Evolutionary conservation across 2,888 invertebrate genomes (phyloP).

Genomic region (Colletes collaris): DNA sequence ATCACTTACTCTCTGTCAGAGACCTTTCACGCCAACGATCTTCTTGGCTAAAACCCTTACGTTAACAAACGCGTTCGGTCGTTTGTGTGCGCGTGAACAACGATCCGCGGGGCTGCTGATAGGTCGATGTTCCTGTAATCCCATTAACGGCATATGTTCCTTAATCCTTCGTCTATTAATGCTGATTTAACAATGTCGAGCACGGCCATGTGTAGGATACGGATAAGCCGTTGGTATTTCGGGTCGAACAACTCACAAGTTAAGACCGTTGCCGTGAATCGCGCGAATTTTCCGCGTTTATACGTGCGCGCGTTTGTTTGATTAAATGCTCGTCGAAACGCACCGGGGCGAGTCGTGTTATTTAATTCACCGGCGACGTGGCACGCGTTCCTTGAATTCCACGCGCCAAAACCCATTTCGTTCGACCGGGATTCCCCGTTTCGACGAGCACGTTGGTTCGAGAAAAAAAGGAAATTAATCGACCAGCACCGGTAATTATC

Average conservation of each 20-base stretch:
- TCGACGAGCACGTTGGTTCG: not conserved
- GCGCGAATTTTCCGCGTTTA: conserved; percentile 34
- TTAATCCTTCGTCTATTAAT: conserved; percentile 53
- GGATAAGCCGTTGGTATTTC: conserved; percentile 45
- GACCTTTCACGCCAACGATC: too few species aligned
- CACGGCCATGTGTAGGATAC: conserved; percentile 27
- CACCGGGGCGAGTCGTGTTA: conserved; percentile 11
- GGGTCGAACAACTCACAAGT: conserved; percentile 32
- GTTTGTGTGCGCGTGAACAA: not conserved
- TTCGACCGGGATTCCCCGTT: not conserved
- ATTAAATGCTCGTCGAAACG: conserved; percentile 14
- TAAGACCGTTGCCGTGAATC: conserved; percentile 34
- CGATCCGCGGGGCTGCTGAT: conserved; percentile 21
- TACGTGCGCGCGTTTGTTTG: conserved; percentile 7
- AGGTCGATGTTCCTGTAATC: conserved; percentile 44
- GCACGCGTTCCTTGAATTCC: conserved; percentile 13
- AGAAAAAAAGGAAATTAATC: conserved; percentile 25
- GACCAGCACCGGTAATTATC: conserved; percentile 3
- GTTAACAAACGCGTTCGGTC: not conserved
- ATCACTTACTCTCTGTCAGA: too few species aligned
- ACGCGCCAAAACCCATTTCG: not conserved
- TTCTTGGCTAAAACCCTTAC: not conserved
- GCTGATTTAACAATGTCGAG: conserved; percentile 52
- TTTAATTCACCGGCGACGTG: conserved; percentile 15
- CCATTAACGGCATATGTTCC: conserved; percentile 37